Evolutionary conservation across 2,888 invertebrate species (phyloP), one percentile per base, ranked within the genome.

Genomic region (Apodemia duryi): DNA sequence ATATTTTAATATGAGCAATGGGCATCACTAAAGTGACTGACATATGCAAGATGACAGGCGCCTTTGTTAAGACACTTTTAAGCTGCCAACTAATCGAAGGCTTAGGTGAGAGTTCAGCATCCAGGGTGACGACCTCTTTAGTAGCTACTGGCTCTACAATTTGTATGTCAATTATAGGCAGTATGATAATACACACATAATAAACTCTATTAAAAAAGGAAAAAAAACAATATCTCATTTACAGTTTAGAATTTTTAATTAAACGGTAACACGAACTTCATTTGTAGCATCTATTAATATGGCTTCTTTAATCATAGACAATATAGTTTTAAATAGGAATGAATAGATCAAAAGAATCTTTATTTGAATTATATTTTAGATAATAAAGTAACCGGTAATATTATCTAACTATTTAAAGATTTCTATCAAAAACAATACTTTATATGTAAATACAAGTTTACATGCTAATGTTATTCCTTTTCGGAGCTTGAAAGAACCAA

Each of bases 21-120:
- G 4, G 29, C 54, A 10, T 54, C 54, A 54, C 54, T 54, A 28
- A 28, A 54, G 9, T 28, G 29, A 49, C 62, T 68, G 68, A 66
- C 65, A 65, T 52, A 66, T 60, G 63, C 38, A 46, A 41, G 63
- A 65, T 68, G 68, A 68, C 66, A 62, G 68, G 60, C 51, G 66
- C 67, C 67, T 66, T 65, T 68, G 66, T 66, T 64, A 64, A 61
- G 54, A 61, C 62, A 63, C 57, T 60, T 61, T 61, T 61, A 49
- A 62, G 64, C 64, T 66, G 68, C 65, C 68, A 65, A 54, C 63
- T 64, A 64, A 64, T 64, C 35, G 61, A 65, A 61, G 62, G 65
- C 63, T 63, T 61, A 63, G 67, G 70, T 68, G 66, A 70, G 65
- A 68, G 71, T 65, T 71, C 68, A 68, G 46, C 65, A 57, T 57